These are phyloP conservation scores for Globodera rostochiensis DNA, from an alignment of 1,140 invertebrate species.

Conservation along the genomic window DNA sequence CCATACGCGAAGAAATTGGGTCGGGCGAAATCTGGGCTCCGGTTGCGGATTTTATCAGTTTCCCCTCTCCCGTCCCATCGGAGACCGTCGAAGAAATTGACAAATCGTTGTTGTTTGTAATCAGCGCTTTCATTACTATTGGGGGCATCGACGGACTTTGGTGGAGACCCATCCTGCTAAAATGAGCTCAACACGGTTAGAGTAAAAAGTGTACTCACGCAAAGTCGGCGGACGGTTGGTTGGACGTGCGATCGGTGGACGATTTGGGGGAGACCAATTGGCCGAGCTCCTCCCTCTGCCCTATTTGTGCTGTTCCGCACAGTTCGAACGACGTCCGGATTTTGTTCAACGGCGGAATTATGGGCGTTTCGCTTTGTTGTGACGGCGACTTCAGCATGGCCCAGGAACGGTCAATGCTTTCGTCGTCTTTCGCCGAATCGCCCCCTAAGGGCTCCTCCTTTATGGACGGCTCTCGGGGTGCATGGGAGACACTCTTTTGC, in stretches of 20 bases:
- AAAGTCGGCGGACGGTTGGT: conserved; percentile 23
- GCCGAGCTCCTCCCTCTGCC: conserved; percentile 7
- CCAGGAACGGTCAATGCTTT: conserved; percentile 24
- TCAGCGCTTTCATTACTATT: conserved; percentile 49
- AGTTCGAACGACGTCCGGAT: conserved; percentile 11
- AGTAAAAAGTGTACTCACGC: conserved; percentile 18
- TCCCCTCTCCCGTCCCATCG: conserved; percentile 27
- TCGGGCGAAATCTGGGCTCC: conserved; percentile 42
- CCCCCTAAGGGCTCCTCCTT: conserved; percentile 64
- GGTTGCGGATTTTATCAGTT: conserved; percentile 62
- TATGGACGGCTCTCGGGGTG: conserved; percentile 62
- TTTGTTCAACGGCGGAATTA: conserved; percentile 17
- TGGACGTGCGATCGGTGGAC: conserved; percentile 25
- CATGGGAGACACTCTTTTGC: conserved; percentile 61
- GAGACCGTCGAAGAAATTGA: conserved; percentile 1
- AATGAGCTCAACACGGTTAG: neutral
- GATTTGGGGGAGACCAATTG: conserved; percentile 10
- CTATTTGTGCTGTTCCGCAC: conserved; percentile 13
- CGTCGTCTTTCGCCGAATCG: conserved; percentile 39
- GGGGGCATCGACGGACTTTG: conserved; percentile 63
- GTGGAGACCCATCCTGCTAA: conserved; percentile 46
- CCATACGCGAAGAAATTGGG: neutral
- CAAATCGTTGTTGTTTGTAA: conserved; percentile 16
- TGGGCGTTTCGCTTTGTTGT: neutral
- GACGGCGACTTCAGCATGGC: neutral